Conservation (phyloP, 1,140 invertebrate species). For the Melipona quadrifasciata region DNA sequence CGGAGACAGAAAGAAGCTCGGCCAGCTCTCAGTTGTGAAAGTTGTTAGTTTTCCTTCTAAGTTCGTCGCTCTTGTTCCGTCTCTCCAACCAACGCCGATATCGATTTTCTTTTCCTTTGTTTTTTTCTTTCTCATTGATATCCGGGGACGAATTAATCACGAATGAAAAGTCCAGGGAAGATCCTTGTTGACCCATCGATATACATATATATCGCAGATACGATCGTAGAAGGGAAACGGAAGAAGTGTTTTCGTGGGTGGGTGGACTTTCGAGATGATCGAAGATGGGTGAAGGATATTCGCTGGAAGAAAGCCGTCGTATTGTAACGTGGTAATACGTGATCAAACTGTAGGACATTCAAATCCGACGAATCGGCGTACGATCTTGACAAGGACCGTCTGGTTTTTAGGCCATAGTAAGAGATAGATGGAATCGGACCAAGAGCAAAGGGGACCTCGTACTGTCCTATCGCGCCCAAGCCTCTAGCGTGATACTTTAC, state of each 20-base stretch:
- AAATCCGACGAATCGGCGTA: constrained; percentile 53
- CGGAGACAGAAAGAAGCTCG: background rate
- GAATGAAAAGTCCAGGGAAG: background rate
- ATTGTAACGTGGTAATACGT: constrained; percentile 59
- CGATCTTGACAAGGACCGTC: constrained; percentile 14
- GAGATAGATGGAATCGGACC: too few species aligned
- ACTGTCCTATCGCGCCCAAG: background rate
- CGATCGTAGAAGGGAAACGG: background rate
- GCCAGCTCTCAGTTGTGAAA: background rate
- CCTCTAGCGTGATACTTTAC: constrained; percentile 28
- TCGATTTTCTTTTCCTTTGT: background rate
- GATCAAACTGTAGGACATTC: constrained; percentile 57
- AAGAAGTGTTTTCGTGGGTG: background rate
- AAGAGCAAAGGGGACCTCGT: background rate
- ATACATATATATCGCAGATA: background rate
- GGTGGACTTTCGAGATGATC: background rate
- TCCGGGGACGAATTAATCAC: constrained; percentile 40
- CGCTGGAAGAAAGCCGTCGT: constrained; percentile 41
- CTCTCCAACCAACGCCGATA: too few species aligned
- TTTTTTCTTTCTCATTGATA: background rate
- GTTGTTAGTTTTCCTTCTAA: background rate
- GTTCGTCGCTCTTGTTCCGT: background rate
- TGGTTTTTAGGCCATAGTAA: background rate
- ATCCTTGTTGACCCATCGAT: background rate
- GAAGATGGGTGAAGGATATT: constrained; percentile 21